Conservation (phyloP, 2,888 invertebrate species). For the Napeogenes inachia region DNA sequence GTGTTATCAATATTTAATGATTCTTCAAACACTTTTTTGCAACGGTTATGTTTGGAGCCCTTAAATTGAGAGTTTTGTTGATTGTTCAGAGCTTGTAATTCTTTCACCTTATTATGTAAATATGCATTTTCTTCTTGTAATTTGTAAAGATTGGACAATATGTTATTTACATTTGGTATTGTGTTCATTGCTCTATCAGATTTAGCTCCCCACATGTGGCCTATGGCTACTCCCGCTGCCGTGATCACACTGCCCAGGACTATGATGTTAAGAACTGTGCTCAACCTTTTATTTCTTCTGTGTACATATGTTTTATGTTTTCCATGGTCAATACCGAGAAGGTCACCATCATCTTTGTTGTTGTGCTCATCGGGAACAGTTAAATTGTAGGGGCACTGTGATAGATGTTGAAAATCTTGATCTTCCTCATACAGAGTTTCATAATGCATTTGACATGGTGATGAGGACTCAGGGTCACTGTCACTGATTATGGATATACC, state of each 20-base stretch:
- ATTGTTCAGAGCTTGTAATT: constrained; percentile 50
- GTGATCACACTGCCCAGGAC: constrained; percentile 71
- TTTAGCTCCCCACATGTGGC: constrained; percentile 72
- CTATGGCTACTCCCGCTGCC: constrained; percentile 70
- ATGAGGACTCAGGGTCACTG: constrained; percentile 60
- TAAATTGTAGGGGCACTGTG: constrained; percentile 41
- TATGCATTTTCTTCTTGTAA: constrained; percentile 71
- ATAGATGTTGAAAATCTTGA: constrained; percentile 34
- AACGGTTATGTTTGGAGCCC: constrained; percentile 51
- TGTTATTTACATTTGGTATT: constrained; percentile 65
- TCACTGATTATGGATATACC: constrained; percentile 74
- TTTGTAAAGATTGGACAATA: constrained; percentile 69
- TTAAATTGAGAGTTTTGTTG: constrained; percentile 48
- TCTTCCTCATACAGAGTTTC: constrained; percentile 42
- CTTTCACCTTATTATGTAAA: constrained; percentile 62
- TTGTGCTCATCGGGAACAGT: constrained; percentile 40
- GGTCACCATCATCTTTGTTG: constrained; percentile 50
- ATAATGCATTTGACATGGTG: constrained; percentile 44
- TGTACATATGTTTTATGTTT: constrained; percentile 72
- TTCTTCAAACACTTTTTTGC: constrained; percentile 67
- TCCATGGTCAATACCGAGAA: constrained; percentile 49
- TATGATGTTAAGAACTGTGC: constrained; percentile 67
- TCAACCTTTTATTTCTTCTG: constrained; percentile 66
- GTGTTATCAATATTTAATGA: constrained; percentile 53
- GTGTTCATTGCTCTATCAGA: constrained; percentile 61